Base-by-base conservation (phyloP, 2,888 invertebrate species). In the Anaspis maculata region DNA sequence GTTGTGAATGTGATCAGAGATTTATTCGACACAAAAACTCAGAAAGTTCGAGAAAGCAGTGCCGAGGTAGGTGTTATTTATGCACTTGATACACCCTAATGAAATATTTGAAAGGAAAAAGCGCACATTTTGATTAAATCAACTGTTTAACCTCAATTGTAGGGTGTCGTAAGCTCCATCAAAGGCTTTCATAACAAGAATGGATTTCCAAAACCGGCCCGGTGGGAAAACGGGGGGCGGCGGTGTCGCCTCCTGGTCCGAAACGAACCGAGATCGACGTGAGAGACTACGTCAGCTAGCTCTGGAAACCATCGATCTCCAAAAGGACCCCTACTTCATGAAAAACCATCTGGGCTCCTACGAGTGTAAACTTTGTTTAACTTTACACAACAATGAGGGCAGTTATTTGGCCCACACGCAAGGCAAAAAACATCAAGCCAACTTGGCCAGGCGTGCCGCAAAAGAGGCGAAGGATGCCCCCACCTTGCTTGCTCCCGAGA, bases 241-340 rank as follows among this genome's bases (percentile, higher is more conserved):
- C 45, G 98, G 97, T 31, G 95, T 96, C 32, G 97, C 98, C 52
- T 97, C 96, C 58, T 95, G 94, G 85, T 94, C 96, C 0, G 98
- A 99, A 70, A 89, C 91, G 42, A 98, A 98, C 68, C 74, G 96
- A 33, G 98, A 99, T 61, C 78, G 98, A 22, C 77, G 96, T 44
- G 97, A 98, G 65, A 79, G 97, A 34, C 76, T 97, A 15, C 77
- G 97, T 7, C 96, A 96, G 65, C 74, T 98, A 27, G 98, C 98
- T 13, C 69, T 98, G 36, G 98, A 98, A 64, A 98, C 98, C 0
- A 99, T 99, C 39, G 98, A 98, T 65, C 73, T 98, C 13, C 92
- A 95, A 61, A 99, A 99, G 68, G 98, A 98, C 76, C 98, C 98
- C 0, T 98, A 99, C 77, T 98, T 98, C 75, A 99, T 99, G 98